phyloP scores from a whole-genome alignment of 2,113 vertebrate genomes.

The Indicator maculatus region DNA sequence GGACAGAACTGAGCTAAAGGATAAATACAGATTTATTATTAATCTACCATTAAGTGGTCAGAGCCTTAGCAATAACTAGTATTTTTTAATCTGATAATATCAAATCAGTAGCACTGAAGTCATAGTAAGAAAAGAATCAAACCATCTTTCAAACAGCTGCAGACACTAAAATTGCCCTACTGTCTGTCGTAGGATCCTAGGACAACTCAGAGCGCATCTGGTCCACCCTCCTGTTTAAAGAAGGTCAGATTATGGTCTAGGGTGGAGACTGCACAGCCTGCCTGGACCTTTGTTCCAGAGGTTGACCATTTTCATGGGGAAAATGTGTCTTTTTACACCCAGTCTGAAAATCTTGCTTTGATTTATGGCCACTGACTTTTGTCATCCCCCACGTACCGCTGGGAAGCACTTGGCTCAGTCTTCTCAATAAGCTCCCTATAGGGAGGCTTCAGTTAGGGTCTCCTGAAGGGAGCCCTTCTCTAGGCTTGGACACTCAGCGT shows the following conservation, averaged over 20 bases:
- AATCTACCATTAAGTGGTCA: neutral
- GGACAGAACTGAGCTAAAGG: neutral
- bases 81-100: neutral
- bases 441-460: neutral
- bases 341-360: neutral
- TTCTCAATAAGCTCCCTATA: neutral
- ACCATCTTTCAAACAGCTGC: neutral
- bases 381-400: accelerated
- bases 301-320: accelerated
- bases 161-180: neutral
- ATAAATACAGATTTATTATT: neutral
- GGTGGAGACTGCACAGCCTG: neutral
- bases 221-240: neutral
- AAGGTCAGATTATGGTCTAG: neutral
- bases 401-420: neutral
- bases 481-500: neutral
- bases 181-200: neutral
- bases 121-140: neutral
- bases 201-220: neutral
- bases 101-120: neutral
- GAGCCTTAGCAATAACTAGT: neutral
- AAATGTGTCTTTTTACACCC: neutral
- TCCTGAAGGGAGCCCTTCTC: neutral
- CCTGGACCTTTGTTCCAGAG: neutral
- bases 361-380: neutral